Conservation (phyloP, 2,797 vertebrate species). For the Caiman crocodilus region DNA sequence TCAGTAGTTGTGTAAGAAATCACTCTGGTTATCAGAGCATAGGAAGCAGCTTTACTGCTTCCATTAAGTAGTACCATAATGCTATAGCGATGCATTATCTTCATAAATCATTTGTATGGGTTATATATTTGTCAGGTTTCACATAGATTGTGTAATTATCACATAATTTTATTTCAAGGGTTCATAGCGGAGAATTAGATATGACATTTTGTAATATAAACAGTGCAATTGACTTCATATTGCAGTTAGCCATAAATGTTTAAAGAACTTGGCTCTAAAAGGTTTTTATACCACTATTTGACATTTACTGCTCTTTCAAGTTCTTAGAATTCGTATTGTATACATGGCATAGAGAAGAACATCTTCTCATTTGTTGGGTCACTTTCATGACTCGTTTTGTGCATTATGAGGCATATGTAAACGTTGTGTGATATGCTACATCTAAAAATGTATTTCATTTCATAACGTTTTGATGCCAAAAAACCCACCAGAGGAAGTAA, state of each 20-base stretch:
- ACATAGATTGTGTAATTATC: slow-evolving; percentile 79
- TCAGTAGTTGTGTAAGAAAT: slow-evolving; percentile 79
- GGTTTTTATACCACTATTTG: slow-evolving; percentile 48
- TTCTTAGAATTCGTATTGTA: slow-evolving; percentile 43
- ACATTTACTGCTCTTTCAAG: neutral
- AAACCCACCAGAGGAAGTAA: neutral
- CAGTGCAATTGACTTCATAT: slow-evolving; percentile 51
- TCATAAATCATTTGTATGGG: slow-evolving; percentile 74
- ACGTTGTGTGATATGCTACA: neutral
- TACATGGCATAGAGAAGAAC: neutral
- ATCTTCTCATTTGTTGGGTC: slow-evolving; percentile 3
- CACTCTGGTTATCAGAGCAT: slow-evolving; percentile 63
- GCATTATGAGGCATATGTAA: neutral
- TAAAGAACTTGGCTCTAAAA: slow-evolving; percentile 63
- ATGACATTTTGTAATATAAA: slow-evolving; percentile 77
- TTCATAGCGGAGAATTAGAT: slow-evolving; percentile 73
- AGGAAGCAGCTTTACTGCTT: slow-evolving; percentile 73
- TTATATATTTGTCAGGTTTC: slow-evolving; percentile 80
- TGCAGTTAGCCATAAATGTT: slow-evolving; percentile 67
- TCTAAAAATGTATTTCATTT: fast-evolving
- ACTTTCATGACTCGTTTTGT: neutral
- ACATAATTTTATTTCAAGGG: slow-evolving; percentile 72
- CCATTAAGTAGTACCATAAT: slow-evolving; percentile 67
- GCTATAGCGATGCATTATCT: slow-evolving; percentile 40
- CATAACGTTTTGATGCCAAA: neutral